Conservation (phyloP, 2,113 vertebrate species). For the Vulpes vulpes region DNA sequence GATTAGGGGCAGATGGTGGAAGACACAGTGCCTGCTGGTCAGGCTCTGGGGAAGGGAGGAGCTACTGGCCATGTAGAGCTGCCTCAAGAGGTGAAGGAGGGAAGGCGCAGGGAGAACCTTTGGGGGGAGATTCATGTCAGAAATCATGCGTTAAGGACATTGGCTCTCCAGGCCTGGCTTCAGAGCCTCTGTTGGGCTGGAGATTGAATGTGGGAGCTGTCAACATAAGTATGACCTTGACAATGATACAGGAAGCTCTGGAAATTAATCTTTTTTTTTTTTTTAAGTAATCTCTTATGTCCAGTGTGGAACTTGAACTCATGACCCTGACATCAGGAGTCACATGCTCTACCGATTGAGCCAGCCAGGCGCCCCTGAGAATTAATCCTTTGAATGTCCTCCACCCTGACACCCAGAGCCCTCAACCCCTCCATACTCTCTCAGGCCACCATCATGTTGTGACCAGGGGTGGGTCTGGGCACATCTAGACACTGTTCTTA, state of each 20-base stretch:
- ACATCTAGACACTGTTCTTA: neutral
- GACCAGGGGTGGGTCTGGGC: neutral
- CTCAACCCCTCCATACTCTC: no score
- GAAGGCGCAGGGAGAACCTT: neutral
- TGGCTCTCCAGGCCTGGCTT: neutral
- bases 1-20: neutral
- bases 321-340: neutral
- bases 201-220: neutral
- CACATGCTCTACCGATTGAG: neutral
- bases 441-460: neutral
- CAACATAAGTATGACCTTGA: fast-evolving
- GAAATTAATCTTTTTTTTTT: neutral
- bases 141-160: neutral
- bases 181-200: neutral
- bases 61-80: neutral
- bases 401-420: neutral
- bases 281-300: neutral
- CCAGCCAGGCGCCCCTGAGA: neutral
- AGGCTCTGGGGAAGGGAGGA: neutral
- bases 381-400: neutral
- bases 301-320: neutral
- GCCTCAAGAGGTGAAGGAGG: neutral
- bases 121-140: no score
- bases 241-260: neutral
- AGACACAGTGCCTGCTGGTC: neutral